Evolutionary conservation across 2,797 vertebrate genomes (phyloP), one percentile per base, ranked within the genome.

Genomic region (Alosa sapidissima): DNA sequence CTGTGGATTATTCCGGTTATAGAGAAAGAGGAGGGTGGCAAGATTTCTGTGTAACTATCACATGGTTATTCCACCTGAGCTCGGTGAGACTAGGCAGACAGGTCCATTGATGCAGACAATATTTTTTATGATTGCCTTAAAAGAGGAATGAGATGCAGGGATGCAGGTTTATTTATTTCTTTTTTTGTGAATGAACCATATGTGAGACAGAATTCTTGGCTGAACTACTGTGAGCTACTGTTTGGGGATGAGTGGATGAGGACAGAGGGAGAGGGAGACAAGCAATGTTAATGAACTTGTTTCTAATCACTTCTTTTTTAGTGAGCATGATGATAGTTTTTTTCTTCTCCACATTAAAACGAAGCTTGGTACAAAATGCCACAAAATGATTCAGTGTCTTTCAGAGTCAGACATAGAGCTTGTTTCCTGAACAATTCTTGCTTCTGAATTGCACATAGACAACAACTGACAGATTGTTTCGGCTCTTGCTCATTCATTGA

Each of bases 11-110:
- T 75, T 45, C 68, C 14, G 36, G 68, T 41, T 16, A 36, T 3
- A 19, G 14, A 68, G 33, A 36, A 28, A 3, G 28, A 13, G 28
- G 65, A 3, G 65, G 10, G 65, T 33, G 28, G 65, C 24, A 72
- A 28, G 65, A 72, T 36, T 54, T 60, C 58, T 60, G 68, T 36
- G 65, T 75, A 45, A 75, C 33, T 75, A 41, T 75, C 33, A 75
- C 68, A 45, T 75, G 62, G 24, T 16, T 16, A 41, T 75, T 45
- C 14, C 68, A 45, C 68, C 33, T 45, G 33, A 75, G 33, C 68
- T 45, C 14, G 5, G 68, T 14, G 33, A 36, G 36, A 75, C 33
- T 36, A 11, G 14, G 68, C 14, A 75, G 54, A 75, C 68, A 45
- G 33, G 68, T 75, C 1, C 36, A 45, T 36, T 41, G 36, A 75